A percentile compares a stretch with the other conserved stretches of the same genome.
phyloP scores from a whole-genome alignment of 1,140 invertebrate species.

The Aplysia californica region DNA sequence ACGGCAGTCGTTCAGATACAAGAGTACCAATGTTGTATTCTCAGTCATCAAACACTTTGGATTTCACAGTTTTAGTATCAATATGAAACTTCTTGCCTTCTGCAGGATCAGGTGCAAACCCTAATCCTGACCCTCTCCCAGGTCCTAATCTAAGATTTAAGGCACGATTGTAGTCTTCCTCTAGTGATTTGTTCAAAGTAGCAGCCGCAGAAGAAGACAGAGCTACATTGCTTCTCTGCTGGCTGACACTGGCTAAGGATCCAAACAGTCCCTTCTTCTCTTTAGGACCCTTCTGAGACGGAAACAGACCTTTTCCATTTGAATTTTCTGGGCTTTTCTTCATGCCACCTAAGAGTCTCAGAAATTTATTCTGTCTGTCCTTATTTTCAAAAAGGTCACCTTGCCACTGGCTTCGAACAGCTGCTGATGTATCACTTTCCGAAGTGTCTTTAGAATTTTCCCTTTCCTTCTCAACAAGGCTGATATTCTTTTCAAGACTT shows the following conservation, averaged over 20 bases:
- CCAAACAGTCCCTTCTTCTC: slow-evolving; percentile 38
- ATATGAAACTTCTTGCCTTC: slow-evolving; percentile 54
- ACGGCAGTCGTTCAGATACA: no score
- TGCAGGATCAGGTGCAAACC: slow-evolving; percentile 42
- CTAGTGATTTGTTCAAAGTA: slow-evolving; percentile 36
- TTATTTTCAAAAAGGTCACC: slow-evolving; percentile 38
- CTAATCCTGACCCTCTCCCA: slow-evolving; percentile 43
- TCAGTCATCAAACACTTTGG: no score
- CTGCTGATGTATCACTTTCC: neutral
- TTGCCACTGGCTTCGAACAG: slow-evolving; percentile 40
- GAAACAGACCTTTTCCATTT: neutral
- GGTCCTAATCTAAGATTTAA: slow-evolving; percentile 36
- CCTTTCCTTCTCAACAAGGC: neutral
- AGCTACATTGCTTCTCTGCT: slow-evolving; percentile 32
- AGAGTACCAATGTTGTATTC: no score
- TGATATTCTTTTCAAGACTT: neutral
- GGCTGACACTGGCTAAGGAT: neutral
- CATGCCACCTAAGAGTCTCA: slow-evolving; percentile 46
- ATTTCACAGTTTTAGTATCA: slow-evolving; percentile 44
- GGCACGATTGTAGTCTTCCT: slow-evolving; percentile 46
- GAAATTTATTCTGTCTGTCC: slow-evolving; percentile 48
- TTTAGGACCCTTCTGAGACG: neutral
- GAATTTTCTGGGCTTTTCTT: slow-evolving; percentile 34
- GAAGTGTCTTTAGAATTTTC: neutral
- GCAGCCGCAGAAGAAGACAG: slow-evolving; percentile 32